Conservation (phyloP, 2,113 vertebrate species). For the Podilymbus podiceps region DNA sequence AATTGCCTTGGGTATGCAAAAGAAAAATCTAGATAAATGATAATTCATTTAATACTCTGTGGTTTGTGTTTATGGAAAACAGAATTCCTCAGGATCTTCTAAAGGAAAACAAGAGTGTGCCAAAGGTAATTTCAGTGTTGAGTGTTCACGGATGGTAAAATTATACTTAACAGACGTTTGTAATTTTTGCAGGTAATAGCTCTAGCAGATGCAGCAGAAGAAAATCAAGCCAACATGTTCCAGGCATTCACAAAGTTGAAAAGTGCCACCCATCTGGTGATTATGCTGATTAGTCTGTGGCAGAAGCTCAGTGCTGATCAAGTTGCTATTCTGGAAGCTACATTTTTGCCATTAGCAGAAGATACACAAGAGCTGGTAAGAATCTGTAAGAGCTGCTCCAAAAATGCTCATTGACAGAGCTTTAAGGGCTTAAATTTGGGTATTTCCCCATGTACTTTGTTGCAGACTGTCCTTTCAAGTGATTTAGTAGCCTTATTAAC, state of each 20-base stretch:
- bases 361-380: conserved; percentile 90
- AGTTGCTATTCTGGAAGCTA: conserved; percentile 85
- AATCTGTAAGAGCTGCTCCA: background rate
- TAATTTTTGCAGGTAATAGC: conserved; percentile 84
- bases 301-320: conserved; percentile 87
- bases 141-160: conserved; percentile 16
- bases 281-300: conserved; percentile 88
- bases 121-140: conserved; percentile 40
- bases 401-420: background rate
- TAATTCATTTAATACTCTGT: conserved; percentile 24
- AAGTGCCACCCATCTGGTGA: conserved; percentile 86
- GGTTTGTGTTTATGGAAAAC: conserved; percentile 61
- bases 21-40: conserved; percentile 39
- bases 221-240: conserved; percentile 81
- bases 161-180: conserved; percentile 50
- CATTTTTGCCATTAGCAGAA: conserved; percentile 86
- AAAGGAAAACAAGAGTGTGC: conserved; percentile 49
- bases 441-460: background rate
- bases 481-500: background rate
- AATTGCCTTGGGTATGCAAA: conserved; percentile 16
- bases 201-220: conserved; percentile 88
- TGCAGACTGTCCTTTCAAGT: background rate
- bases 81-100: conserved; percentile 46
- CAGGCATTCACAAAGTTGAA: conserved; percentile 83
- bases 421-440: background rate